These are phyloP conservation scores for Cryptocephalus primarius DNA, from an alignment of 2,888 invertebrate species.

Conservation along the genomic window DNA sequence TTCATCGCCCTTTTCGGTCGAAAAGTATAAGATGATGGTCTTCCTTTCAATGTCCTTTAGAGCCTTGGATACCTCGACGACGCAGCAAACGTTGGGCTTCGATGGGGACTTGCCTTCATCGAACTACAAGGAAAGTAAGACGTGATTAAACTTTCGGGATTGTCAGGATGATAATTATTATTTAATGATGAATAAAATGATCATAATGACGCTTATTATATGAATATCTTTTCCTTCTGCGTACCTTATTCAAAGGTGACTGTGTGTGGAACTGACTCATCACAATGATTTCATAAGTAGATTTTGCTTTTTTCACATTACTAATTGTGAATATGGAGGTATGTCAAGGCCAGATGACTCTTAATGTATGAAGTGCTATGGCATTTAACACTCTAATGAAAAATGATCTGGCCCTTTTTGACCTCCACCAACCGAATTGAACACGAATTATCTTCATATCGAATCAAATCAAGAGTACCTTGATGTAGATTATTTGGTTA, in stretches of 20 bases:
- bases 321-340: too few species aligned
- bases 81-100: constrained; percentile 14
- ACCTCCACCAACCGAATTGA: too few species aligned
- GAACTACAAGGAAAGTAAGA: constrained; percentile 7
- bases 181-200: background rate
- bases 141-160: background rate
- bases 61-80: constrained; percentile 16
- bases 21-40: constrained; percentile 30
- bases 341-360: background rate
- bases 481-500: too few species aligned
- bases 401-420: too few species aligned
- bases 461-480: too few species aligned
- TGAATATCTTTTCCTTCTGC: too few species aligned
- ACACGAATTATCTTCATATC: too few species aligned
- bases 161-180: background rate
- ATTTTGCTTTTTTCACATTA: too few species aligned
- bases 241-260: too few species aligned
- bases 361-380: too few species aligned
- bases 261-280: background rate
- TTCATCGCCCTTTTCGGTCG: constrained; percentile 21
- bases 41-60: constrained; percentile 22
- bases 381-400: background rate
- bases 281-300: too few species aligned
- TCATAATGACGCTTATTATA: background rate
- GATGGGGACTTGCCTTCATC: constrained; percentile 7